Evolutionary conservation across 2,888 invertebrate species (phyloP).

Genomic region (Beris chalybata): DNA sequence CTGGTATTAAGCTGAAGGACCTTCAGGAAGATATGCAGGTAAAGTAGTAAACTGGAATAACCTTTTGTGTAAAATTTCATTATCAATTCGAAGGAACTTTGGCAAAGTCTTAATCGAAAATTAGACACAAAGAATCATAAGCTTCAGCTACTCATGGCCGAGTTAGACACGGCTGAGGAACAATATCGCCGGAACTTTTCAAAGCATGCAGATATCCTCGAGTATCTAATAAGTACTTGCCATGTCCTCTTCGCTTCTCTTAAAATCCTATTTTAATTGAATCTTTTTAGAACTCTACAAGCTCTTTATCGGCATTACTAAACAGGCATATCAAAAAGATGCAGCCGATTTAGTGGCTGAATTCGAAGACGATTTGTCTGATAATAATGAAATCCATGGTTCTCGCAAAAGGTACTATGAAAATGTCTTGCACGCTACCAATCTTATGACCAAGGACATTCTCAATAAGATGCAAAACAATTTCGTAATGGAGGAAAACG

Average conservation of each 20-base stretch:
- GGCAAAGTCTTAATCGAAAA: slow-evolving; percentile 40
- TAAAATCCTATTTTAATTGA: background rate
- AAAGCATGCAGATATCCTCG: slow-evolving; percentile 46
- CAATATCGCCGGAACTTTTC: slow-evolving; percentile 44
- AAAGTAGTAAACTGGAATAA: background rate
- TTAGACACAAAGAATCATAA: slow-evolving; percentile 48
- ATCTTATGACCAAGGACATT: slow-evolving; percentile 43
- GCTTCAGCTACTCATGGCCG: slow-evolving; percentile 44
- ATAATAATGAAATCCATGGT: slow-evolving; percentile 41
- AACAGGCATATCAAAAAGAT: slow-evolving; percentile 46
- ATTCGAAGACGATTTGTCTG: slow-evolving; percentile 44
- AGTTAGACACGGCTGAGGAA: slow-evolving; percentile 46
- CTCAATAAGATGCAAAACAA: slow-evolving; percentile 45
- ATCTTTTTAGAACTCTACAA: slow-evolving; percentile 7
- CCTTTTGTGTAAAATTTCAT: background rate
- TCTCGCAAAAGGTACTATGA: slow-evolving; percentile 45
- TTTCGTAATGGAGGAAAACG: slow-evolving; percentile 46
- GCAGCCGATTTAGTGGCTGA: slow-evolving; percentile 46
- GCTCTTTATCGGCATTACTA: slow-evolving; percentile 41
- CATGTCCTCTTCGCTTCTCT: background rate
- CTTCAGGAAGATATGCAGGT: slow-evolving; percentile 46
- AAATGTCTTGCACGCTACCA: slow-evolving; percentile 48
- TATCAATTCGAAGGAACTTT: slow-evolving; percentile 43
- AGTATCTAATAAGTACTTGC: slow-evolving; percentile 45
- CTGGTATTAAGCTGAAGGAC: slow-evolving; percentile 46